A percentile compares a stretch with the other conserved stretches of the same genome.
Conservation (phyloP, 1,140 invertebrate genomes). For the Drosophila orosa region DNA sequence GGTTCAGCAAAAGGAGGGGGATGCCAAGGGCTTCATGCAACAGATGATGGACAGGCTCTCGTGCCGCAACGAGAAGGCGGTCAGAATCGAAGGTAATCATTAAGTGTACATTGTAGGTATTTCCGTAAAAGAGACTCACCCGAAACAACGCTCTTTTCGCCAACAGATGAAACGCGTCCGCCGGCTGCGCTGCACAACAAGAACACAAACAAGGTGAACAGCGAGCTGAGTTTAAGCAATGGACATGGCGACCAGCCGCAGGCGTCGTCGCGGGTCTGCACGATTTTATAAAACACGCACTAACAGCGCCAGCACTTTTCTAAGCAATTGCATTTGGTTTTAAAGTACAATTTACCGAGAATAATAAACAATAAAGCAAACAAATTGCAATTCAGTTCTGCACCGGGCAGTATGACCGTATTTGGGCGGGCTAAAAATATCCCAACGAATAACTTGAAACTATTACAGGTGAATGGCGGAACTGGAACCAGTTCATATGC, state of each 20-base stretch:
- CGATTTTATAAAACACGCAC: constrained; percentile 78
- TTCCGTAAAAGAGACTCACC: constrained; percentile 34
- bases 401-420: constrained; percentile 22
- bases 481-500: constrained; percentile 3
- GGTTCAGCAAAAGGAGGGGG: constrained; percentile 29
- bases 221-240: constrained; percentile 70
- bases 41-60: constrained; percentile 70
- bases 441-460: not conserved
- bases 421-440: constrained; percentile 1
- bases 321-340: constrained; percentile 76
- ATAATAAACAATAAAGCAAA: constrained; percentile 36
- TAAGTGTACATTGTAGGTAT: not conserved
- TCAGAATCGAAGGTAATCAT: constrained; percentile 70
- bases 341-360: constrained; percentile 55
- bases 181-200: constrained; percentile 61
- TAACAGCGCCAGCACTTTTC: constrained; percentile 46
- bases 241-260: constrained; percentile 63
- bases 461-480: not conserved
- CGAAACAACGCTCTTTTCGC: constrained; percentile 20
- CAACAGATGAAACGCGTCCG: constrained; percentile 72
- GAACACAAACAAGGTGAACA: constrained; percentile 70
- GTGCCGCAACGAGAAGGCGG: constrained; percentile 77
- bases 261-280: constrained; percentile 82
- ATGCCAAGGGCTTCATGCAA: constrained; percentile 70
- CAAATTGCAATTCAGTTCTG: constrained; percentile 14